A percentile compares a stretch with the other conserved stretches of the same genome.
Conservation (phyloP, 1,140 invertebrate genomes). For the Cyclina sinensis region DNA sequence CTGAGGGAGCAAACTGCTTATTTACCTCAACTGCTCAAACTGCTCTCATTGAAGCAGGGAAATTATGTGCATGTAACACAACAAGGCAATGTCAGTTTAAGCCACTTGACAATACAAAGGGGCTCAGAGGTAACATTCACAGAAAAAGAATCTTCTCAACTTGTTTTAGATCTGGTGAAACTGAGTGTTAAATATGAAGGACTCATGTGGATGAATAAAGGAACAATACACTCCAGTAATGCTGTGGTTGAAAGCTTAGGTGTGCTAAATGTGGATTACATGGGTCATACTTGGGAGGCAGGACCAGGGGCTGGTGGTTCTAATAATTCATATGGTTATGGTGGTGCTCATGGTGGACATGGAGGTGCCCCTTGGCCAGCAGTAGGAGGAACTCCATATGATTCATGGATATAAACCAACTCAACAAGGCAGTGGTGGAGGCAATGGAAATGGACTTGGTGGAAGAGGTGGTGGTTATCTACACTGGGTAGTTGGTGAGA, state of each 20-base stretch:
- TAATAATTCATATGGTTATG: conserved; percentile 67
- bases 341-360: conserved; percentile 80
- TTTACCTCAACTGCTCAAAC: conserved; percentile 79
- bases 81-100: conserved; percentile 77
- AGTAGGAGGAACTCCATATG: conserved; percentile 74
- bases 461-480: conserved; percentile 80
- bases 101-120: conserved; percentile 75
- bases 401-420: conserved; percentile 73
- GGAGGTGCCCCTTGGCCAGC: conserved; percentile 75
- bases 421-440: conserved; percentile 78
- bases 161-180: conserved; percentile 73
- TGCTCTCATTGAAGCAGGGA: conserved; percentile 76
- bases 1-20: conserved; percentile 74
- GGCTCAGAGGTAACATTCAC: conserved; percentile 74
- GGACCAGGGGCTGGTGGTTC: conserved; percentile 72
- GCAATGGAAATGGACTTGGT: conserved; percentile 75
- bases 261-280: conserved; percentile 73
- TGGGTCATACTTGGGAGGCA: conserved; percentile 65
- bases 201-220: conserved; percentile 73
- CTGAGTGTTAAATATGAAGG: conserved; percentile 77
- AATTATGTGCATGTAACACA: conserved; percentile 72
- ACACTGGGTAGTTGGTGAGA: conserved; percentile 76
- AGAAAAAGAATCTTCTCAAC: conserved; percentile 62
- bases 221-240: conserved; percentile 73
- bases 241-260: conserved; percentile 77